Evolutionary conservation across 1,140 invertebrate genomes (phyloP), one percentile per base, ranked within the genome.

Genomic region (Zaprionus kolodkinae): DNA sequence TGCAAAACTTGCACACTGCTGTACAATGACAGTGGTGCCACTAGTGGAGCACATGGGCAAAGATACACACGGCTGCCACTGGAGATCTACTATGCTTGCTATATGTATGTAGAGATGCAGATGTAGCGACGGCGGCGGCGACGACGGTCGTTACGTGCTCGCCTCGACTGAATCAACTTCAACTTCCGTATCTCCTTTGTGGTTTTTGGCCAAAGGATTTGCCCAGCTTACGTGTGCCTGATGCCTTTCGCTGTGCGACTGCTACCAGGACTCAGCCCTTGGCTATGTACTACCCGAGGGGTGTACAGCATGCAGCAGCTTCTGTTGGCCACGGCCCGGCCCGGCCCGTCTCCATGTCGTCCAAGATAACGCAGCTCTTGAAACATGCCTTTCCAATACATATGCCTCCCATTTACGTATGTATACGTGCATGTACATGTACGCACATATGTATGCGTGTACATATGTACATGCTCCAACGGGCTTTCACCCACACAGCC

Each of bases 261-360:
- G 82, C 88, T 84, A 78, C 82, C 76, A 91, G 85, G 91, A 83
- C 88, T 86, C 90, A 92, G 91, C 91, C 91, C 76, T 91, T 84
- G 91, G 91, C 91, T 92, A 92, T 92, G 78, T 87, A 91, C 86
- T 81, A 92, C 91, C 91, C 86, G 91, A 50, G 88, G 88, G 91
- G 91, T 89, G 91, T 91, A 91, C 79, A 85, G 71, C 79, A 82
- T 87, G 75, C 90, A 88, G 84, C 91, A 91, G 84, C 90, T 91
- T 86, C 91, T 91, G 90, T 82, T 91, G 81, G 90, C 79, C 81
- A 84, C 78, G 69, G 79, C 61, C 81, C 74, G 56, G 21, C 21
- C 21, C 21, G 69, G 79, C 61, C 81, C 74, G 56, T 72, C 78
- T 70, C 45, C 48, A 75, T 76, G 75, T 70, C 81, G 68, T 70